Conservation (phyloP, 2,113 vertebrate species). For the Crocuta crocuta region DNA sequence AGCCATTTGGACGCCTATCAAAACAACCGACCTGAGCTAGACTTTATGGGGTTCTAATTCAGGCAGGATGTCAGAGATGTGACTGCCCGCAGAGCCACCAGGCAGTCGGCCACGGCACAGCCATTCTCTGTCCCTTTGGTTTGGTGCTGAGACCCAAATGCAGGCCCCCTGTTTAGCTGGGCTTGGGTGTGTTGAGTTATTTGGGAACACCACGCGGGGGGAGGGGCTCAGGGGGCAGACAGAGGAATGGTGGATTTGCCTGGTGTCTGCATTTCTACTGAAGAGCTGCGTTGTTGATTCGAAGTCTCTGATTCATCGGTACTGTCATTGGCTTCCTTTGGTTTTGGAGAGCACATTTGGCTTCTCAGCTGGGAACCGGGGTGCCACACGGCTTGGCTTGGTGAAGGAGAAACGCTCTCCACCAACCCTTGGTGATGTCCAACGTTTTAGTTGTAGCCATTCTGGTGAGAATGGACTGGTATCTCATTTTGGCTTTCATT, state of each 20-base stretch:
- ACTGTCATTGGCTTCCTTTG: neutral
- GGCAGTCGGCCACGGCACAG: rapidly evolving
- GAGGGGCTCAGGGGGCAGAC: rapidly evolving
- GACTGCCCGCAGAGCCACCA: rapidly evolving
- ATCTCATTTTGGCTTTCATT: neutral
- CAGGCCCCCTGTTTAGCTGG: rapidly evolving
- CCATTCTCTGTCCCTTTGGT: neutral
- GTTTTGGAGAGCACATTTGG: neutral
- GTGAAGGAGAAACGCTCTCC: neutral
- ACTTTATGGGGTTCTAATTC: neutral
- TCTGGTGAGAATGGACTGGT: no score
- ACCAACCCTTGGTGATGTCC: neutral
- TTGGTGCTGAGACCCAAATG: neutral
- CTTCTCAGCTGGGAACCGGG: neutral
- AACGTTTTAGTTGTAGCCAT: neutral
- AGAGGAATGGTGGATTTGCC: neutral
- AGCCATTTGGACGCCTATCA: neutral
- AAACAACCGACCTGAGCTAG: neutral
- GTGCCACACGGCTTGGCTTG: neutral
- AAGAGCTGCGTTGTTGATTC: neutral
- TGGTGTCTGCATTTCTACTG: neutral
- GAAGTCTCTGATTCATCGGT: rapidly evolving
- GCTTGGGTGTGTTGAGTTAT: neutral
- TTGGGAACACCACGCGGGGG: rapidly evolving
- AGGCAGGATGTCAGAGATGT: neutral